Base-by-base conservation (phyloP, 2,797 vertebrate species). In the Cottoperca gobio region DNA sequence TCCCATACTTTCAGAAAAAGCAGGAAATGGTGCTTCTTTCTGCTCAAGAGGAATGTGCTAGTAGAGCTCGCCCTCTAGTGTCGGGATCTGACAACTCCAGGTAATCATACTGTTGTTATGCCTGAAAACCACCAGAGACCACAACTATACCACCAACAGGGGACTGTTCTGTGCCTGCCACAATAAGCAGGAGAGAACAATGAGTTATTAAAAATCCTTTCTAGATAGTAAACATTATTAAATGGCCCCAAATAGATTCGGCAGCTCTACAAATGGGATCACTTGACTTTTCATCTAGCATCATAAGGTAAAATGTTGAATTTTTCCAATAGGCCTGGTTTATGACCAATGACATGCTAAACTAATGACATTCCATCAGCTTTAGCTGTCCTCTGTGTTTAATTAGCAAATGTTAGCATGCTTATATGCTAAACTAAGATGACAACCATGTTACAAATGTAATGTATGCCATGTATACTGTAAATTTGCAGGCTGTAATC, bases 51-150 rank as follows among this genome's bases (percentile, higher is more conserved):
- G n/a, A 37, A 80, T 75, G 26, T 53, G 40, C 46, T 64, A 59
- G 82, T 75, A 33, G 45, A 89, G 69, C 1, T 40, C 19, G 46
- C 90, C 84, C 81, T 82, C 93, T 91, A 71, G 83, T 82, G 93
- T 86, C 14, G 4, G 8, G 3, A 10, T 13, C 0, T 28, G 24
- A 9, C 4, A 9, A 1, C 11, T 53, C 40, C 58, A 48, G 19
- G 70, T 33, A 2, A 49, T 50, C 9, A 13, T 43, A 1, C 3
- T 52, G 26, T 35, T 69, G 26, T 33, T 24, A 21, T 28, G 55
- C 11, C 46, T 52, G 19, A 23, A 49, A 70, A 14, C n/a, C 19
- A 45, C 4, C n/a, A 37, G 49, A 57, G 68, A 48, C 14, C 7
- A 24, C n/a, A 46, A 28, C 13, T 28, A 3, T 5, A 35, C 16